Base-by-base conservation (phyloP, 2,888 invertebrate genomes). In the Notocelia uddmanniana region DNA sequence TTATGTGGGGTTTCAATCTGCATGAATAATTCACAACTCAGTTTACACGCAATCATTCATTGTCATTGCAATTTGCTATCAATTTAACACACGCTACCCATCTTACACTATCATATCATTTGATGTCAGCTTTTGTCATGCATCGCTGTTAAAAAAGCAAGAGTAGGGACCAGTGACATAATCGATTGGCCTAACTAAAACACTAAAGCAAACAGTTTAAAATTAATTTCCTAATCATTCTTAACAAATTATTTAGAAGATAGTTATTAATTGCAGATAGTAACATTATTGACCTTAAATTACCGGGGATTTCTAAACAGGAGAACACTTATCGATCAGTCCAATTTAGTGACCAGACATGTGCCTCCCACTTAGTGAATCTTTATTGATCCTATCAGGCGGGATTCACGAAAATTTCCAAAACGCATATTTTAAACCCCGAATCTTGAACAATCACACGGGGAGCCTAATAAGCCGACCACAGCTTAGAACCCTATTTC, bases 161-260 rank as follows among this genome's bases (percentile, higher is more conserved):
- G 68, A 71, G 73, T 75, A 72, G 77, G 75, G 74, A 73, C 62
- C 73, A 73, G 77, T 77, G 77, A 77, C 75, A 77, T 58, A 59
- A 59, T 58, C 15, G 13, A 23, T 55, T n/a, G 50, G 48, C 48
- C 58, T 0, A 58, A 59, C 50, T 59, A 23, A 59, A 57, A 50
- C n/a, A 62, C 50, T n/a, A 45, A 45, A 8, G 45, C 45, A n/a
- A n/a, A 45, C n/a, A 45, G 15, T n/a, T 11, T 6, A 13, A 69
- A 8, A 48, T 45, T 21, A 5, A 18, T 23, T 31, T 37, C 8
- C n/a, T 23, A 54, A 52, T 52, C n/a, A 52, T 9, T 63, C 2
- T 52, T 21, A 50, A 19, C 15, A 64, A 54, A 1, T 37, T 26
- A 41, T 19, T 21, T 2, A 37, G 0, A 13, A 59, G 0, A 41